Conservation (phyloP, 2,888 invertebrate genomes). For the Callyntrura guangdongensis region DNA sequence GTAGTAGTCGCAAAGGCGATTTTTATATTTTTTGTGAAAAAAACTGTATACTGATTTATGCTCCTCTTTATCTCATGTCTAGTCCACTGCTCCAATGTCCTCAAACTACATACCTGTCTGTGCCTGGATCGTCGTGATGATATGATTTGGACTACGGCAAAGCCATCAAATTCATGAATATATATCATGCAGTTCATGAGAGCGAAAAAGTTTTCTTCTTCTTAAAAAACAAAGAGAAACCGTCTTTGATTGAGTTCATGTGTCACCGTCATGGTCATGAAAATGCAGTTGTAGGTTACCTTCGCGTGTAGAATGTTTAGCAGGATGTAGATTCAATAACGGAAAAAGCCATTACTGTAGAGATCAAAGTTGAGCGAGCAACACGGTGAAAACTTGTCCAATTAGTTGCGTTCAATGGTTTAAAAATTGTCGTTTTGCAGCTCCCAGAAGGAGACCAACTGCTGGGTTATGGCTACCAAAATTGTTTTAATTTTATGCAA, state of each 20-base stretch:
- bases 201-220: not conserved
- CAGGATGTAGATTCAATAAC: not conserved
- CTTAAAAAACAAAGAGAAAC: not conserved
- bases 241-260: slow-evolving; percentile 42
- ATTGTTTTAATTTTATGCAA: slow-evolving; percentile 42
- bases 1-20: slow-evolving; percentile 28
- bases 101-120: not conserved
- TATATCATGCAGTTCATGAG: slow-evolving; percentile 1
- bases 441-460: slow-evolving; percentile 36
- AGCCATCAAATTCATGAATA: slow-evolving; percentile 13
- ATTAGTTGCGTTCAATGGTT: slow-evolving; percentile 18
- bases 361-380: not conserved
- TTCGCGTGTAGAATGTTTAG: not conserved
- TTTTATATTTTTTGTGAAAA: slow-evolving; percentile 7
- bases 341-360: not conserved
- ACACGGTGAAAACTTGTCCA: not conserved
- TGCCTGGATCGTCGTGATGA: slow-evolving; percentile 1
- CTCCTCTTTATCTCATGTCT: not conserved
- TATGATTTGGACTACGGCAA: not conserved
- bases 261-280: not conserved
- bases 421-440: slow-evolving; percentile 51
- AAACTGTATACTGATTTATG: slow-evolving; percentile 32
- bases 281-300: not conserved
- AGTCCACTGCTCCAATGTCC: not conserved
- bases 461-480: slow-evolving; percentile 28